Base-by-base conservation (phyloP, 2,797 vertebrate genomes). In the Danio tinwini region DNA sequence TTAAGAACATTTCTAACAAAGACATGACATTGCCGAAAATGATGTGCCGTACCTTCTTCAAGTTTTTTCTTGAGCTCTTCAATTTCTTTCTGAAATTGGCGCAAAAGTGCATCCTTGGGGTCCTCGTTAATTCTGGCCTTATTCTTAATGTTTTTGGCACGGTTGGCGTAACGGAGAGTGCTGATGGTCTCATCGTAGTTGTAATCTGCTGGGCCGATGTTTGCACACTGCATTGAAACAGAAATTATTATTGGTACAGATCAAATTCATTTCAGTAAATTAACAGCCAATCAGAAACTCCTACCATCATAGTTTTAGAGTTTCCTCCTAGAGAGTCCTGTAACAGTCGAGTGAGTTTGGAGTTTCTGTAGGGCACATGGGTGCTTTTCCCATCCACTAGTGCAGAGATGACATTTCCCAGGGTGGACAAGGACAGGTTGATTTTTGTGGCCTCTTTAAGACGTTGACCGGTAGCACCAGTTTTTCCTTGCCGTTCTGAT, bases 261-360 rank as follows among this genome's bases (percentile, higher is more conserved):
- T 42, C 7, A 5, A 5, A 73, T 19, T 72, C 2, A 37, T 6
- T 70, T 12, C 37, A n/a, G 11, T 14, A 42, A 21, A 62, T 17
- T 9, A 5, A 7, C 21, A 63, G 49, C 4, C 29, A 29, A 52
- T 52, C 13, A 11, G 14, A 52, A 52, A 52, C 49, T 3, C 42
- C 85, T 92, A 99, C 98, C 98, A 99, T 99, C 98, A 99, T 98
- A 37, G 98, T 99, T 91, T 99, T 99, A 70, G 98, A 99, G 91
- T 99, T 99, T 86, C 98, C 98, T 64, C 98, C 98, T 1, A 99
- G 91, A 0, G 98, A 99, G 87, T 99, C 98, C 88, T 99, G 98
- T 68, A 99, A 94, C 77, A 99, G 93, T 19, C 98, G 95, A 0
- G 98, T 99, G 7, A 99, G 92, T 87, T 99, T 99, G 61, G 98